These are phyloP conservation scores for Hylaeus anthracinus DNA, from an alignment of 1,140 invertebrate species.

Conservation along the genomic window DNA sequence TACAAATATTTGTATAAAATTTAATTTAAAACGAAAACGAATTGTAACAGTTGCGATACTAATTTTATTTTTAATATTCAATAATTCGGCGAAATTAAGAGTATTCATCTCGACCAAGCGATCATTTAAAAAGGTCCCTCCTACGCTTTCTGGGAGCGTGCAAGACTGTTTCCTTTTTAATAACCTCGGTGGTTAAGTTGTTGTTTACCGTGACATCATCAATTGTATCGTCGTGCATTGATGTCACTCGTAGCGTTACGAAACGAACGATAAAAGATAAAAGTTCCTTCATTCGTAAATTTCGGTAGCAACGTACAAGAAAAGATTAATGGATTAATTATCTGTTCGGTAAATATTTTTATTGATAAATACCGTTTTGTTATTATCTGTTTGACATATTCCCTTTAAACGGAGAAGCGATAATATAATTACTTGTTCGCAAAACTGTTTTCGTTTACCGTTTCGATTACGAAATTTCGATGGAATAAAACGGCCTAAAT, in stretches of 20 bases:
- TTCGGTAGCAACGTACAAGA: too few species aligned
- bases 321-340: not conserved
- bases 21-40: too few species aligned
- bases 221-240: not conserved
- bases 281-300: not conserved
- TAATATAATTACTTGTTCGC: not conserved
- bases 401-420: not conserved
- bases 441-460: not conserved
- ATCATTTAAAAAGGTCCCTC: not conserved
- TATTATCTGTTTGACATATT: not conserved
- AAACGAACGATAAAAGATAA: constrained; percentile 9
- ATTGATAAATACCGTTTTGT: not conserved
- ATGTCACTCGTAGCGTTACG: not conserved
- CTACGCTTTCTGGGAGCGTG: not conserved
- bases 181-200: not conserved
- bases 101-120: not conserved
- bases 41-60: too few species aligned
- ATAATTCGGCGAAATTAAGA: too few species aligned
- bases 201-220: constrained; percentile 2
- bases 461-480: not conserved
- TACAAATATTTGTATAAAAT: too few species aligned
- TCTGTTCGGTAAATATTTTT: not conserved
- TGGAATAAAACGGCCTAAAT: not conserved
- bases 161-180: not conserved
- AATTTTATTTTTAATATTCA: too few species aligned